These are phyloP conservation scores for Ophiodon elongatus DNA, from an alignment of 2,113 vertebrate genomes.

Conservation along the genomic window DNA sequence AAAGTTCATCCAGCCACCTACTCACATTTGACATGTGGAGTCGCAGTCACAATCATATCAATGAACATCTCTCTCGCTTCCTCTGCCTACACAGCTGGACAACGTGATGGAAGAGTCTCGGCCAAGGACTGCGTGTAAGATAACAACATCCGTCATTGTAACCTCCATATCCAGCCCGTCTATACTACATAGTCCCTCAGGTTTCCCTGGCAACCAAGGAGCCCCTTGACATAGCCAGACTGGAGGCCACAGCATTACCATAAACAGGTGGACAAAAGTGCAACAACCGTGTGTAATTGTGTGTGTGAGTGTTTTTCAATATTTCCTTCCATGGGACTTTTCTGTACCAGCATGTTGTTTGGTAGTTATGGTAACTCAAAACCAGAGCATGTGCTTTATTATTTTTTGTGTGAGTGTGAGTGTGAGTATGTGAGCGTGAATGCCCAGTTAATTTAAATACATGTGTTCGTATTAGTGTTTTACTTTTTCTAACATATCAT, in stretches of 20 bases:
- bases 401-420: conserved; percentile 13
- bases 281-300: background rate
- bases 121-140: conserved; percentile 23
- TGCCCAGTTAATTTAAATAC: background rate
- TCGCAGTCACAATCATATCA: background rate
- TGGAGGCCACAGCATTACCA: conserved; percentile 48
- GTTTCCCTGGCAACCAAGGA: conserved; percentile 69
- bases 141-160: conserved; percentile 76
- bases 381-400: conserved; percentile 11
- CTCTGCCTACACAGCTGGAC: conserved; percentile 53
- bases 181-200: conserved; percentile 58
- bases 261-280: conserved; percentile 30
- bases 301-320: conserved; percentile 2
- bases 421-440: conserved; percentile 13
- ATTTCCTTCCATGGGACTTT: conserved; percentile 17
- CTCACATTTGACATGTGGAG: background rate
- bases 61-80: conserved; percentile 24
- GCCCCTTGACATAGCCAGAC: conserved; percentile 58
- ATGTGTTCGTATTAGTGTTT: background rate
- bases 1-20: background rate
- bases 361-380: background rate
- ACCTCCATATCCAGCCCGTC: conserved; percentile 81
- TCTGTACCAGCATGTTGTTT: conserved; percentile 36
- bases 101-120: conserved; percentile 48
- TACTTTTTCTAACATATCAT: conserved; percentile 40